Conservation (phyloP, 2,113 vertebrate species). For the Tricholaema leucomelas region DNA sequence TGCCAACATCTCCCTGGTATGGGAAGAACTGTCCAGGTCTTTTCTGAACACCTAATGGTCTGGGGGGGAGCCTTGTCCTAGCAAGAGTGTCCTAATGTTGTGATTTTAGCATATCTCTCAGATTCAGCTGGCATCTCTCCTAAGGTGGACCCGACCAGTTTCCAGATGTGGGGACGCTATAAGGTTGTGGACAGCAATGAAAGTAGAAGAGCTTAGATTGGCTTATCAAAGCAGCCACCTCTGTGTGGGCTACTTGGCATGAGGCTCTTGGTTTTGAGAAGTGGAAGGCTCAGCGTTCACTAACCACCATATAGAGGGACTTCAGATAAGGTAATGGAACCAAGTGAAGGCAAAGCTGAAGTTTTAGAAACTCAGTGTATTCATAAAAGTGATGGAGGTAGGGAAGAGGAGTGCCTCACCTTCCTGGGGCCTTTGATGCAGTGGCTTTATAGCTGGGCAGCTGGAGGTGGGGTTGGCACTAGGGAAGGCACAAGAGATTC, state of each 20-base stretch:
- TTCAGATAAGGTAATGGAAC: neutral
- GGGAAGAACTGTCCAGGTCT: neutral
- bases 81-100: rapidly evolving
- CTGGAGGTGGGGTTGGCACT: neutral
- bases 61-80: neutral
- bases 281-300: neutral
- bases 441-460: neutral
- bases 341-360: neutral
- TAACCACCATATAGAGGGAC: neutral
- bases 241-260: rapidly evolving
- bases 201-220: neutral
- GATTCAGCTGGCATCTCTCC: neutral
- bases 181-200: neutral
- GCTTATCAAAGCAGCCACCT: neutral
- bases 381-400: neutral
- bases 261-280: neutral
- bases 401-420: neutral
- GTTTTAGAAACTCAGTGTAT: neutral
- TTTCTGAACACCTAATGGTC: neutral
- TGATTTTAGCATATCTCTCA: neutral
- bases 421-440: neutral
- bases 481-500: neutral
- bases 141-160: neutral
- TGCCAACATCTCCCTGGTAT: neutral
- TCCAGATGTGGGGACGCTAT: rapidly evolving